These are phyloP conservation scores for Neocrepidodera transversa DNA, from an alignment of 2,888 invertebrate genomes.

Conservation along the genomic window DNA sequence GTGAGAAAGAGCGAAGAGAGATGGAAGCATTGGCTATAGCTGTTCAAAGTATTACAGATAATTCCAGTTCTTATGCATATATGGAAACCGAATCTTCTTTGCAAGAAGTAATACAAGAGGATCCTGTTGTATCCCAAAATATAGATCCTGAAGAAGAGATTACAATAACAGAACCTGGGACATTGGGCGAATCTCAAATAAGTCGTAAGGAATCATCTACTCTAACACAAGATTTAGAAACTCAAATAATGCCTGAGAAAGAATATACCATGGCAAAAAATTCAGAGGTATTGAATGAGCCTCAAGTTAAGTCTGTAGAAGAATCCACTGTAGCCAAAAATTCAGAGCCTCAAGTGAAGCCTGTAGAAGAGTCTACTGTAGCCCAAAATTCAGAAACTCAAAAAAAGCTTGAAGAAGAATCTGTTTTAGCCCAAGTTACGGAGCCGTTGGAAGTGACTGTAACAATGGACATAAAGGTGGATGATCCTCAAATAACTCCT, in stretches of 20 bases:
- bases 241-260: too few species aligned
- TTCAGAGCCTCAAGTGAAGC: not conserved
- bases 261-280: too few species aligned
- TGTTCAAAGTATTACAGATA: conserved; percentile 46
- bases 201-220: not conserved
- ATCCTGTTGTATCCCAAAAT: not conserved
- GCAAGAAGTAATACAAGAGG: conserved; percentile 17
- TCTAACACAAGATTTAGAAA: too few species aligned
- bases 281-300: too few species aligned
- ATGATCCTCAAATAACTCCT: too few species aligned
- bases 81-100: conserved; percentile 1
- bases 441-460: too few species aligned
- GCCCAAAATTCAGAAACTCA: not conserved
- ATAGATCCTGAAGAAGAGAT: not conserved
- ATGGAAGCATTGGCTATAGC: conserved; percentile 46
- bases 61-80: conserved; percentile 21
- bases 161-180: too few species aligned
- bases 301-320: too few species aligned
- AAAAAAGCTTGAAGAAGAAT: not conserved
- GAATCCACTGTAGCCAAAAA: not conserved
- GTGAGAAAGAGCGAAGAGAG: conserved; percentile 43
- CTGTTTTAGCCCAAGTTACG: too few species aligned
- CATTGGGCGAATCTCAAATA: too few species aligned
- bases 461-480: too few species aligned
- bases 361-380: not conserved